A percentile compares a stretch with the other conserved stretches of the same genome.
These are phyloP conservation scores for Scaptomyza montana DNA, from an alignment of 1,140 invertebrate species.

Conservation along the genomic window DNA sequence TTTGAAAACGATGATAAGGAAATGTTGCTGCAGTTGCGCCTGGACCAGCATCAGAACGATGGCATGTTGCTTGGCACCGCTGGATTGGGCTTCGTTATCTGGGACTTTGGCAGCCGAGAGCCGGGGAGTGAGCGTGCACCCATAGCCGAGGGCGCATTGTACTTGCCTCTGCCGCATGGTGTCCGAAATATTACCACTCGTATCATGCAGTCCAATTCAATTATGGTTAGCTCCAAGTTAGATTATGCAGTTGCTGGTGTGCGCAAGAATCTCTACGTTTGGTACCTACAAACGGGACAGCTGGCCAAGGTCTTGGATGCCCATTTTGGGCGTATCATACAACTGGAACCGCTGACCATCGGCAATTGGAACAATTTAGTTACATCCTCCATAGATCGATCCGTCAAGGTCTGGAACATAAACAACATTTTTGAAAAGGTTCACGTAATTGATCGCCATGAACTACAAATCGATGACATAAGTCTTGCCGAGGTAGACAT, in stretches of 20 bases:
- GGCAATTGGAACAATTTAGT: slow-evolving; percentile 97
- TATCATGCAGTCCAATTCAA: slow-evolving; percentile 94
- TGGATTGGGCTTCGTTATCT: slow-evolving; percentile 92
- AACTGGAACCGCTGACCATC: slow-evolving; percentile 92
- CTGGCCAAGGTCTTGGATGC: slow-evolving; percentile 97
- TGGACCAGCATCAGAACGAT: slow-evolving; percentile 89
- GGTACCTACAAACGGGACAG: slow-evolving; percentile 91
- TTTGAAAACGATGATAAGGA: slow-evolving; percentile 89
- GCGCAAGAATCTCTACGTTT: slow-evolving; percentile 97
- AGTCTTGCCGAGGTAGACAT: slow-evolving; percentile 90
- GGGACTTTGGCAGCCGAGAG: slow-evolving; percentile 85
- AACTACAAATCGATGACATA: slow-evolving; percentile 97
- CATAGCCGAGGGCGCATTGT: slow-evolving; percentile 85
- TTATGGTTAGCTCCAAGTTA: slow-evolving; percentile 94
- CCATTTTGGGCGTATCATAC: slow-evolving; percentile 98
- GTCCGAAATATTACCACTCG: slow-evolving; percentile 96
- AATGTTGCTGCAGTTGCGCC: slow-evolving; percentile 91
- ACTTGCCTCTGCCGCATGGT: slow-evolving; percentile 92
- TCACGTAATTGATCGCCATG: slow-evolving; percentile 97
- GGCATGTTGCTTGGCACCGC: slow-evolving; percentile 92
- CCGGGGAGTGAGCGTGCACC: slow-evolving; percentile 42
- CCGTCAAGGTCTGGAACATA: slow-evolving; percentile 99
- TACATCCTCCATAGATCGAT: slow-evolving; percentile 98
- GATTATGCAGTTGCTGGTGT: slow-evolving; percentile 98
- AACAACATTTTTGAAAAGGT: slow-evolving; percentile 99